These are phyloP conservation scores for Hydrozoanthus tunicans DNA, from an alignment of 64 coral and sea anemone genomes.

Conservation along the genomic window DNA sequence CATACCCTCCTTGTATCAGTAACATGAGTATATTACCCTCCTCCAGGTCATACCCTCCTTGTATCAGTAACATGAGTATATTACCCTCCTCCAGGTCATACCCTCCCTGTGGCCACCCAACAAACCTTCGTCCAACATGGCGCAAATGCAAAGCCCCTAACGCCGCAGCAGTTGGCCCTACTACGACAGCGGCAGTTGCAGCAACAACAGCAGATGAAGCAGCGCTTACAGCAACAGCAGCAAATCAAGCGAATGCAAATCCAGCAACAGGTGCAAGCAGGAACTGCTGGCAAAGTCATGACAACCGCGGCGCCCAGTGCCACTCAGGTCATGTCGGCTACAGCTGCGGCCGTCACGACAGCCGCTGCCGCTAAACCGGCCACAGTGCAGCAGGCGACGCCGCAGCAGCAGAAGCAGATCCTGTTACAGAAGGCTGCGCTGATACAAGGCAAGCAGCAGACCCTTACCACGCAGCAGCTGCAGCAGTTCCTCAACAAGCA, in stretches of 20 bases:
- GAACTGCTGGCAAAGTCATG: constrained; percentile 26
- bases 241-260: constrained; percentile 44
- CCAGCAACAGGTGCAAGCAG: constrained; percentile 23
- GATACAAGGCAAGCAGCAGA: constrained; percentile 20
- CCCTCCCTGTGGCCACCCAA: constrained; percentile 30
- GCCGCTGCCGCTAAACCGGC: constrained; percentile 20
- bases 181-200: not conserved
- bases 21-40: not conserved
- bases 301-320: constrained; percentile 13
- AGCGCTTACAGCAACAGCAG: constrained; percentile 48
- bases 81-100: not conserved
- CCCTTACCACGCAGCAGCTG: constrained; percentile 18
- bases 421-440: constrained; percentile 25
- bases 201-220: constrained; percentile 43
- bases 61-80: not conserved
- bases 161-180: constrained; percentile 5
- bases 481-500: constrained; percentile 36
- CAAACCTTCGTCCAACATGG: constrained; percentile 35
- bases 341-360: constrained; percentile 33
- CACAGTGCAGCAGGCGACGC: constrained; percentile 2
- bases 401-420: constrained; percentile 34
- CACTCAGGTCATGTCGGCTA: constrained; percentile 31
- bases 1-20: constrained; percentile 16
- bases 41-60: not conserved
- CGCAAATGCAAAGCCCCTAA: constrained; percentile 5